phyloP scores from a whole-genome alignment of 2,797 vertebrate species.

The Ataeniobius toweri region DNA sequence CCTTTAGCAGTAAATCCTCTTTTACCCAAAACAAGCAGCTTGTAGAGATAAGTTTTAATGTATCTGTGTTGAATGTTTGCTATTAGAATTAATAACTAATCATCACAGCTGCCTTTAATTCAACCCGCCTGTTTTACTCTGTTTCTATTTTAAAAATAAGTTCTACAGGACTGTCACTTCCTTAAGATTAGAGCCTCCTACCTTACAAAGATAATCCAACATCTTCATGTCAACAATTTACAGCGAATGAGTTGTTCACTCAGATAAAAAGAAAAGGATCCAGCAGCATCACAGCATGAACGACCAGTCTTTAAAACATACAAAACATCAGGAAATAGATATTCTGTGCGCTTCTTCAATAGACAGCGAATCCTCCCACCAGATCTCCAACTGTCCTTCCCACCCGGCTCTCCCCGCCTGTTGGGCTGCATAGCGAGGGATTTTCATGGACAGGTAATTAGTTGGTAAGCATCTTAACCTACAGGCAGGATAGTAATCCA shows the following conservation, averaged over 20 bases:
- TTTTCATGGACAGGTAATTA: slow-evolving; percentile 78
- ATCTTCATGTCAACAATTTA: slow-evolving; percentile 21
- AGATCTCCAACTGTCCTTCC: slow-evolving; percentile 26
- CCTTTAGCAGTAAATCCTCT: not conserved
- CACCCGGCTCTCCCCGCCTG: slow-evolving; percentile 44
- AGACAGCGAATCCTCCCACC: slow-evolving; percentile 24
- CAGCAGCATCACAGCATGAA: slow-evolving; percentile 6
- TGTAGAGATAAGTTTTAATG: not conserved
- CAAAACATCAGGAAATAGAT: not conserved
- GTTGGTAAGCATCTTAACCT: slow-evolving; percentile 83
- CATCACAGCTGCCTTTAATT: not conserved
- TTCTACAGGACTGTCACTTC: not conserved
- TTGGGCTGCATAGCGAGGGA: slow-evolving; percentile 62
- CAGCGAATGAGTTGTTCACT: not conserved
- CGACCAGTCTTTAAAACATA: not conserved
- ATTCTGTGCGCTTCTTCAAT: slow-evolving; percentile 4
- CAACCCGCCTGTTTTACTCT: not conserved
- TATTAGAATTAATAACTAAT: not conserved
- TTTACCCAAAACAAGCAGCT: not conserved
- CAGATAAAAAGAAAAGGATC: slow-evolving; percentile 13
- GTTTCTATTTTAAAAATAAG: not conserved
- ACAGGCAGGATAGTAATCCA: slow-evolving; percentile 75
- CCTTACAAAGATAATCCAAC: slow-evolving; percentile 38
- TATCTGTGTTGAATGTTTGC: not conserved
- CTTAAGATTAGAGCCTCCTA: slow-evolving; percentile 37